Evolutionary conservation across 2,113 vertebrate genomes (phyloP), one percentile per base, ranked within the genome.

Genomic region (Xenopus laevis): DNA sequence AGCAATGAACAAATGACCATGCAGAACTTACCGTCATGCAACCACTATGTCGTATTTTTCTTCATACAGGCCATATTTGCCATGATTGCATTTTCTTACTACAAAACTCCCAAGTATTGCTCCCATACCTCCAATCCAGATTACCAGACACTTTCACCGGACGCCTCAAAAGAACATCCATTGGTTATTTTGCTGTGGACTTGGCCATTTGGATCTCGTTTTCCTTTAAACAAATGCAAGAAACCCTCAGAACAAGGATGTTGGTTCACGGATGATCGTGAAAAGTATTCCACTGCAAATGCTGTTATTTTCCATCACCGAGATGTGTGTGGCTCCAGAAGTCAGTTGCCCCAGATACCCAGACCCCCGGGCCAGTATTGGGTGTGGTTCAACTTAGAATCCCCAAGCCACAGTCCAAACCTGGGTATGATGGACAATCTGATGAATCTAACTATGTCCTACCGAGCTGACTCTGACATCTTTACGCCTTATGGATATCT

Each of bases 371-470:
- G 33, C 8, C 71, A 73, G 62, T 73, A 58, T 8, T 73, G 71
- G 71, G 20, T 73, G 7, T 73, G 71, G 71, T 72, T 72, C 52
- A 72, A 40, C 10, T 16, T 65, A 62, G 71, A 72, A 16, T 44
- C 71, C 0, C 71, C 71, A 44, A 45, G 18, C 15, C 18, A 73
- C 40, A 10, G 13, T 12, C 63, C 33, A 58, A 73, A 66, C 13
- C 20, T 73, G 5, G 16, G 27, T 27, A 15, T 73, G 10, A 73
- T 73, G 71, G 63, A 73, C 20, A 58, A 73, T 73, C 33, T 73
- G 30, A 73, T 73, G 7, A 73, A 73, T 16, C 4, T 73, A 17
- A 73, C 71, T 27, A 73, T 73, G 71, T 65, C 71, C 9, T 73
- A 65, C 50, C 52, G 63, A 33, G 7, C 3, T 11, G 71, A 72